A percentile compares a stretch with the other conserved stretches of the same genome.
Conservation (phyloP, 2,797 vertebrate genomes). For the Danio aesculapii region DNA sequence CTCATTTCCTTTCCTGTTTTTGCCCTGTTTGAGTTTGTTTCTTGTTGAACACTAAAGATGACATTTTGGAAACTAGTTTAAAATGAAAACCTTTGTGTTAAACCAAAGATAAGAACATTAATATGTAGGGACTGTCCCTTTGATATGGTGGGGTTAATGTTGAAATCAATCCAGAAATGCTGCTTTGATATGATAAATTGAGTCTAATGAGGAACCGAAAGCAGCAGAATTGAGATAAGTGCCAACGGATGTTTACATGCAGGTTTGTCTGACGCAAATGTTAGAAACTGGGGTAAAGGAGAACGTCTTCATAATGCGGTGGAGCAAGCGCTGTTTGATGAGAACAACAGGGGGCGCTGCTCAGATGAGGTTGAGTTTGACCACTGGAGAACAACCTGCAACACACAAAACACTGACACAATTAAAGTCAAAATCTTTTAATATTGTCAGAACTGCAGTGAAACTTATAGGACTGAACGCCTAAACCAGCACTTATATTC, state of each 20-base stretch:
- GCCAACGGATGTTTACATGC: conserved; percentile 2
- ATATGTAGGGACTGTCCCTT: too few relatives aligned
- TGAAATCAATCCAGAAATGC: neutral
- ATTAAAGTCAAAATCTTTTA: too few relatives aligned
- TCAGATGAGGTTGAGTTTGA: conserved; percentile 74
- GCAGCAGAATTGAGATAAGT: neutral
- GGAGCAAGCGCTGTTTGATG: conserved; percentile 65
- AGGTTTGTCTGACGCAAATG: neutral
- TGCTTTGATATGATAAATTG: neutral
- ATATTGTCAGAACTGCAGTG: too few relatives aligned
- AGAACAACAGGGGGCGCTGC: conserved; percentile 72
- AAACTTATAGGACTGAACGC: too few relatives aligned
- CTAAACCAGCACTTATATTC: too few relatives aligned
- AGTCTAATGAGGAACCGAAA: neutral
- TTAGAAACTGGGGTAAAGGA: conserved; percentile 77
- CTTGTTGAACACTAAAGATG: too few relatives aligned
- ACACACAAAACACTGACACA: neutral
- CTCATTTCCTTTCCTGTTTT: too few relatives aligned
- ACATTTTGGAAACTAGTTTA: too few relatives aligned
- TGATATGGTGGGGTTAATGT: neutral
- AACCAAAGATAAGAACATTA: too few relatives aligned
- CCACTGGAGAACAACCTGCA: conserved; percentile 79
- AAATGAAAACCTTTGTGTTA: too few relatives aligned
- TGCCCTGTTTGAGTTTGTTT: too few relatives aligned
- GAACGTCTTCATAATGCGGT: conserved; percentile 83